Conservation (phyloP, 1,140 invertebrate species). For the Cydia fagiglandana region DNA sequence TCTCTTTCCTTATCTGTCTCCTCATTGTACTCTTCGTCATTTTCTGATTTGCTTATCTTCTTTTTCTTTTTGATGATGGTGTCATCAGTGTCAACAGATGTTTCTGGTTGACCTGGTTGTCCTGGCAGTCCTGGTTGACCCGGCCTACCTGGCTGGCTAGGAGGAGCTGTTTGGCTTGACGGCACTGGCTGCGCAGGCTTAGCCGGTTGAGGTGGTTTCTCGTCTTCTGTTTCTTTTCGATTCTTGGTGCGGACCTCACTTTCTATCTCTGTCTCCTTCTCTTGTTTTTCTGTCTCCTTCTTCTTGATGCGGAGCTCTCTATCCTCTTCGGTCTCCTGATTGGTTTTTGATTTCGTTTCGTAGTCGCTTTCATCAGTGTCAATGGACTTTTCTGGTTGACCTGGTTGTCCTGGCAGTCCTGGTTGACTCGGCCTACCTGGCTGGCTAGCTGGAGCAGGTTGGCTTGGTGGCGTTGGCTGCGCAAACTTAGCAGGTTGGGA, state of each 20-base stretch:
- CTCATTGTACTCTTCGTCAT: not conserved
- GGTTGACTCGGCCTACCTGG: constrained; percentile 1
- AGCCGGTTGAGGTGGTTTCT: not conserved
- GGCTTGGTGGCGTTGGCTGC: not conserved
- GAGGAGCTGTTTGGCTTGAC: not conserved
- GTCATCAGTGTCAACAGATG: not conserved
- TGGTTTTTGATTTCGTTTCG: not conserved
- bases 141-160: not conserved
- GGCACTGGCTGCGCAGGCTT: not conserved
- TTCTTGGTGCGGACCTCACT: too few relatives aligned
- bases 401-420: not conserved
- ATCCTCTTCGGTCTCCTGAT: too few relatives aligned
- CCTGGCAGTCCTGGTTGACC: not conserved
- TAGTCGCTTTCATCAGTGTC: not conserved
- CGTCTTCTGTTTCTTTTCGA: not conserved
- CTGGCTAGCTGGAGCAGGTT: not conserved
- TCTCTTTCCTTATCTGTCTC: too few relatives aligned
- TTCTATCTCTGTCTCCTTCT: too few relatives aligned
- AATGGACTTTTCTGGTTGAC: not conserved
- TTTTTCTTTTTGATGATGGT: not conserved
- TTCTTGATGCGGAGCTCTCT: not conserved
- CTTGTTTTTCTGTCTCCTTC: not conserved
- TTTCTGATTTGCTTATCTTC: not conserved
- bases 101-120: too few relatives aligned
- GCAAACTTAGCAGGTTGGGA: not conserved